These are phyloP conservation scores for Caenorhabditis sulstoni DNA, from an alignment of 2,888 invertebrate species.

Conservation along the genomic window DNA sequence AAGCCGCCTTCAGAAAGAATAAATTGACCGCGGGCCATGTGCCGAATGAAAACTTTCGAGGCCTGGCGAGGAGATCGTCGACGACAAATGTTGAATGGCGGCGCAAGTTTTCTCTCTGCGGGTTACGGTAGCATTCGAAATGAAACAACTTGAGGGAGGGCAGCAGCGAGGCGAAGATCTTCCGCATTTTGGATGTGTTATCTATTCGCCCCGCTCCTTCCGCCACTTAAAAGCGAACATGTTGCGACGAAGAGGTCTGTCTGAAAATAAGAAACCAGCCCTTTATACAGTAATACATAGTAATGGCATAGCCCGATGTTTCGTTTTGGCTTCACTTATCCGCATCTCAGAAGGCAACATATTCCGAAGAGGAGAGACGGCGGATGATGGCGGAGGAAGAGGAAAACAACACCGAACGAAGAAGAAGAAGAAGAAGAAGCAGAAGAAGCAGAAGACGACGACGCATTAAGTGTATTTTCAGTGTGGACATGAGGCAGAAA, in stretches of 20 bases:
- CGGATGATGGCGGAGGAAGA: conserved; percentile 18
- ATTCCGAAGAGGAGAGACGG: conserved; percentile 34
- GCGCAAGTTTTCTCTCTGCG: not conserved
- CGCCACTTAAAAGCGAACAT: conserved; percentile 53
- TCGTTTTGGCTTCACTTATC: conserved; percentile 54
- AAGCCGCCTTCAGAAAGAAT: conserved; percentile 13
- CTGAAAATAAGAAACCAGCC: conserved; percentile 51
- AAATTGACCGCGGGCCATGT: conserved; percentile 29
- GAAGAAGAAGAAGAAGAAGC: not conserved
- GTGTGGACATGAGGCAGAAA: conserved; percentile 43
- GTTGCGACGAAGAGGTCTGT: conserved; percentile 7
- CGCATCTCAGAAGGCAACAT: conserved; percentile 49
- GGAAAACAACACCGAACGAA: conserved; percentile 38
- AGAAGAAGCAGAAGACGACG: conserved; percentile 4
- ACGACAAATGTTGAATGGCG: conserved; percentile 11
- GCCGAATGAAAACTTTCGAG: conserved; percentile 25
- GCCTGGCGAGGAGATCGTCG: conserved; percentile 17
- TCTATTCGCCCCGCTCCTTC: conserved; percentile 37
- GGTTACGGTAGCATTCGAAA: conserved; percentile 38
- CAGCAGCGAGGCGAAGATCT: conserved; percentile 1
- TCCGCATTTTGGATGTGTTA: conserved; percentile 26
- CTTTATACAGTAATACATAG: conserved; percentile 52
- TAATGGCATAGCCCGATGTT: conserved; percentile 34
- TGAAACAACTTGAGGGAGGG: not conserved
- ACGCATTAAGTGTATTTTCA: conserved; percentile 58